These are phyloP conservation scores for Carlito syrichta DNA, from an alignment of 2,113 vertebrate species.

Conservation along the genomic window DNA sequence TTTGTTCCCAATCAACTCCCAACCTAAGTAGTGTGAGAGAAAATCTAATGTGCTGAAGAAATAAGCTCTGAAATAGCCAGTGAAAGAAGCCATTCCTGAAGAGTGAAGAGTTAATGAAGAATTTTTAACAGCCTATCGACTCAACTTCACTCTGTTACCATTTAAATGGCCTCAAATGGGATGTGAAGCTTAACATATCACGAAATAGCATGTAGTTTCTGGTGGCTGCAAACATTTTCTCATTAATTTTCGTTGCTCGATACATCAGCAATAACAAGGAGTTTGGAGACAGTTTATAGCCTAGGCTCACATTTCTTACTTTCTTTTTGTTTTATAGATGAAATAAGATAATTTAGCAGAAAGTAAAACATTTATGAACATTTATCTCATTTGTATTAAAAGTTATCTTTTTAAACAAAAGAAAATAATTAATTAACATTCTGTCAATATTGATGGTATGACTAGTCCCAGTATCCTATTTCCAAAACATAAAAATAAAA, in stretches of 20 bases:
- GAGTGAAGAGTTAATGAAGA: slow-evolving; percentile 68
- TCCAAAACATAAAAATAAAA: not conserved
- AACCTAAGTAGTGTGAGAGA: slow-evolving; percentile 46
- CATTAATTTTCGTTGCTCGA: slow-evolving; percentile 52
- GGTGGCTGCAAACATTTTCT: slow-evolving; percentile 51
- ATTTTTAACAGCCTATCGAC: slow-evolving; percentile 63
- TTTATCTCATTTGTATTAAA: not conserved
- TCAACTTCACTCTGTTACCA: slow-evolving; percentile 63
- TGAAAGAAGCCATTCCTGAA: slow-evolving; percentile 48
- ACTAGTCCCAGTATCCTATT: not conserved
- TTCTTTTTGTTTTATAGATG: not conserved
- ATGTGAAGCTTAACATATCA: slow-evolving; percentile 58
- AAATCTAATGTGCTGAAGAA: slow-evolving; percentile 63
- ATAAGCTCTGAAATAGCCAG: slow-evolving; percentile 64
- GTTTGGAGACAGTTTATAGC: not conserved
- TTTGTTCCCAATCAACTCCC: slow-evolving; percentile 40
- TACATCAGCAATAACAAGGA: not conserved
- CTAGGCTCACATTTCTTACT: not conserved
- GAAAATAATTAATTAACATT: not conserved
- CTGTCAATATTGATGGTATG: not conserved
- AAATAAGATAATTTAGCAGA: not conserved
- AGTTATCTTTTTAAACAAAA: not conserved
- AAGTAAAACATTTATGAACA: not conserved
- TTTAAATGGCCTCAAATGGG: slow-evolving; percentile 62
- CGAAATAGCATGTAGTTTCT: slow-evolving; percentile 19